A percentile compares a stretch with the other conserved stretches of the same genome.
These are phyloP conservation scores for Lithophane semibrunnea DNA, from an alignment of 2,888 invertebrate genomes.

Conservation along the genomic window DNA sequence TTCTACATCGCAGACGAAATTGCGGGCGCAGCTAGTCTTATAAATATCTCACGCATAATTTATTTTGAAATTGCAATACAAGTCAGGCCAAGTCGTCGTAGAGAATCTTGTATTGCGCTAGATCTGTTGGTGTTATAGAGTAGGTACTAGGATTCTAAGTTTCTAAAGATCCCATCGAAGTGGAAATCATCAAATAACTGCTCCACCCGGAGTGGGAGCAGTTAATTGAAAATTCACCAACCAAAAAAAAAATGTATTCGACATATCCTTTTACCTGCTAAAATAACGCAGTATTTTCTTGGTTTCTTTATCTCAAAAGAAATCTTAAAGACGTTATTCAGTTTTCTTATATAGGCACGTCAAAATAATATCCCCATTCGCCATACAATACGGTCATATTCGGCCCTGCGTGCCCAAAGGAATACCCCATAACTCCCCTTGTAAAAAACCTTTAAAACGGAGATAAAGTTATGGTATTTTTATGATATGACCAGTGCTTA, in stretches of 20 bases:
- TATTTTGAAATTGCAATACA: no score
- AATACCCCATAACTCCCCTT: slow-evolving; percentile 49
- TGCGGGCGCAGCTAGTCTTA: no score
- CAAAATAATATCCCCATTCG: slow-evolving; percentile 39
- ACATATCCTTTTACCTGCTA: not conserved
- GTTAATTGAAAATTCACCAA: no score
- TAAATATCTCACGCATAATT: no score
- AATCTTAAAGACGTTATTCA: slow-evolving; percentile 10
- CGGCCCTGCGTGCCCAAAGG: slow-evolving; percentile 33
- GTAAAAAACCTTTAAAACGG: slow-evolving; percentile 62
- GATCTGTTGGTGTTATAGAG: not conserved
- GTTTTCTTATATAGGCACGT: not conserved
- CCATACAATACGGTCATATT: slow-evolving; percentile 42
- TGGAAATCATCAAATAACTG: not conserved
- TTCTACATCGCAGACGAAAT: no score
- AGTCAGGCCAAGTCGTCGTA: not conserved
- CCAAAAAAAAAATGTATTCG: no score
- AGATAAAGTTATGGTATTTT: slow-evolving; percentile 58
- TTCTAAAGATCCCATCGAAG: not conserved
- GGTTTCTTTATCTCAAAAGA: slow-evolving; percentile 12
- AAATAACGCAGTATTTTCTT: not conserved
- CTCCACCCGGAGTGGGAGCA: no score
- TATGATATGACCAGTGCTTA: slow-evolving; percentile 55
- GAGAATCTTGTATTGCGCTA: not conserved
- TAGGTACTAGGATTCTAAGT: not conserved